Evolutionary conservation across 2,113 vertebrate species (phyloP).

Genomic region (Pollachius pollachius): DNA sequence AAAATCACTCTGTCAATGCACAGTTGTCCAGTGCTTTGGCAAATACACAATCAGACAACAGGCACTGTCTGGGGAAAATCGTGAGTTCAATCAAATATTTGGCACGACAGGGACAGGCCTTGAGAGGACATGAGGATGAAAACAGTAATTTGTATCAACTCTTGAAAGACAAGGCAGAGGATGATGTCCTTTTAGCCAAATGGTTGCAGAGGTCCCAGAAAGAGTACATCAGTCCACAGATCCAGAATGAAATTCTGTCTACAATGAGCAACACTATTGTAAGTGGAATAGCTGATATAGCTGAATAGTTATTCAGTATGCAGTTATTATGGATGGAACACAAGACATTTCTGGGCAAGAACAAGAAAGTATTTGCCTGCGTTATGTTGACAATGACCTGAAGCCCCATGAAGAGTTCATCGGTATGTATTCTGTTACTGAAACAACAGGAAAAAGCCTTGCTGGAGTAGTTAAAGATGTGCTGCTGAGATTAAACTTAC

Average conservation of each 20-base stretch:
- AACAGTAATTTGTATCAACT: conserved; percentile 17
- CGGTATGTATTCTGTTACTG: too few species aligned
- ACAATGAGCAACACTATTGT: conserved; percentile 5
- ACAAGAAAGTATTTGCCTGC: conserved; percentile 13
- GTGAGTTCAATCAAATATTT: conserved; percentile 15
- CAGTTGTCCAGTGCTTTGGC: conserved; percentile 2
- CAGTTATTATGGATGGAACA: conserved; percentile 17
- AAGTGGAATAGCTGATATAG: neutral
- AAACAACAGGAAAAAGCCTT: too few species aligned
- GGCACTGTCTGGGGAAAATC: neutral
- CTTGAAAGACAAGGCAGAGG: conserved; percentile 16
- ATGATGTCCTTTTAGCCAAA: conserved; percentile 3
- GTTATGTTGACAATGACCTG: neutral
- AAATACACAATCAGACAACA: neutral
- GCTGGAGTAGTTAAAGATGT: too few species aligned
- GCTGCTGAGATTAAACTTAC: too few species aligned
- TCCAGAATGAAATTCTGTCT: conserved; percentile 15
- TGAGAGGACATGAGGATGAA: conserved; percentile 15
- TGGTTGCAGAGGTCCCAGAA: neutral
- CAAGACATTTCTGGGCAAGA: conserved; percentile 19
- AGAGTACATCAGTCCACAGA: conserved; percentile 12
- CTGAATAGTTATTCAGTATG: neutral
- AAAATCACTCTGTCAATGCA: neutral
- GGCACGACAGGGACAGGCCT: conserved; percentile 11
- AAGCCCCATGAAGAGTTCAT: too few species aligned